Evolutionary conservation across 2,797 vertebrate species (phyloP).

Genomic region (Leucoraja ocellata): DNA sequence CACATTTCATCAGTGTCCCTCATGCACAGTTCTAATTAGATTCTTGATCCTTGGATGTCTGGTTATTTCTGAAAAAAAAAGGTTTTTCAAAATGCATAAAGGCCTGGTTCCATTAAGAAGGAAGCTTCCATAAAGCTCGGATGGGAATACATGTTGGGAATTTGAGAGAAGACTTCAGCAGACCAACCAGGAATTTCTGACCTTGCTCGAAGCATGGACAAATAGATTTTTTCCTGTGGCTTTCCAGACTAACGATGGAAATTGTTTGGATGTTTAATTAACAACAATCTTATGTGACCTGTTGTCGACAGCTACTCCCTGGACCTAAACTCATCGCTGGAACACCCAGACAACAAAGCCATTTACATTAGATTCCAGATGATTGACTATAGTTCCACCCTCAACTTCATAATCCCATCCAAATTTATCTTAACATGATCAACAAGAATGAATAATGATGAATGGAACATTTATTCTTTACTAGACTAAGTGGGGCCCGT

Average conservation of each 20-base stretch:
- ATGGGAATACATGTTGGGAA: background rate
- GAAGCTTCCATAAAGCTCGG: no score
- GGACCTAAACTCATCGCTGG: no score
- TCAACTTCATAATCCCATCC: no score
- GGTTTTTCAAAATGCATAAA: background rate
- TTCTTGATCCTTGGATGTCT: background rate
- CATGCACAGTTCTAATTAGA: background rate
- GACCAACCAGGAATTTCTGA: background rate
- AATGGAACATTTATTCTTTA: background rate
- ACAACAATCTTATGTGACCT: background rate
- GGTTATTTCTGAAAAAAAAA: background rate
- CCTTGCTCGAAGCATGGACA: background rate
- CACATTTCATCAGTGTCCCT: background rate
- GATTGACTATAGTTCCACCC: no score
- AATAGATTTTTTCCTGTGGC: background rate
- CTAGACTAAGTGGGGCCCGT: no score
- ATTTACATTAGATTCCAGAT: no score
- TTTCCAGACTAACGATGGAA: background rate
- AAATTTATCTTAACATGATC: background rate
- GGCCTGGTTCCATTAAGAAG: background rate
- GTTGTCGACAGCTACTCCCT: background rate
- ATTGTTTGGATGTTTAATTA: conserved; percentile 19
- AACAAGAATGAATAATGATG: background rate
- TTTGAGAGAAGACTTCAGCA: background rate
- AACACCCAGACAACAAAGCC: no score